Conservation (phyloP, 2,797 vertebrate species). For the Momotus momota region DNA sequence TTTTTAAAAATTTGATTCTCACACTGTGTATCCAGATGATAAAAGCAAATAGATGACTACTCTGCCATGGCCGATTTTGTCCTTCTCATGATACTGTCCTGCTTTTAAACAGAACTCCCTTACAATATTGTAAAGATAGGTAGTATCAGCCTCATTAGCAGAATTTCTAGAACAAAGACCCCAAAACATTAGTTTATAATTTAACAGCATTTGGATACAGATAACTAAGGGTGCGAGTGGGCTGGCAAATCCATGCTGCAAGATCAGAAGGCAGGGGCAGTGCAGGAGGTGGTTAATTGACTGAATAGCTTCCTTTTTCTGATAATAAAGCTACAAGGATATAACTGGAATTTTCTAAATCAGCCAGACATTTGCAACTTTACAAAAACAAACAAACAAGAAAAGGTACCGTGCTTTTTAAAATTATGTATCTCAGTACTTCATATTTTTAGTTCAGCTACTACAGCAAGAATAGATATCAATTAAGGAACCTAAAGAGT, state of each 20-base stretch:
- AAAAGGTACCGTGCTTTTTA: not conserved
- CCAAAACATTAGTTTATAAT: not conserved
- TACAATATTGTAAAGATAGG: not conserved
- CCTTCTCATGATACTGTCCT: not conserved
- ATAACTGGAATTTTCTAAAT: slow-evolving; percentile 13
- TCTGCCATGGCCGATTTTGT: not conserved
- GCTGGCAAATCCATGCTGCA: not conserved
- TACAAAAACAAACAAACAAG: not conserved
- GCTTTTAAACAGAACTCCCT: not conserved
- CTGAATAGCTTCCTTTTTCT: slow-evolving; percentile 14
- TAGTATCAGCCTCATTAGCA: not conserved
- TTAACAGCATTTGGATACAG: not conserved
- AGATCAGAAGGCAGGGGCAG: not conserved
- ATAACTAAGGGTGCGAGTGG: not conserved
- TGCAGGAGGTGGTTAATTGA: not conserved
- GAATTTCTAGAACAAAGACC: not conserved
- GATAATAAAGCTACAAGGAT: not conserved
- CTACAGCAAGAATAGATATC: not conserved
- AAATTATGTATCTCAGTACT: not conserved
- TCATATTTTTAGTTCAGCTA: slow-evolving; percentile 7
- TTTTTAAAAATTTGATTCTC: not conserved
- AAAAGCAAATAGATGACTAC: not conserved
- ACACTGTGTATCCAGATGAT: not conserved
- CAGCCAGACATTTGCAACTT: not conserved
- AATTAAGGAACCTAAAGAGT: not conserved